Evolutionary conservation across 2,797 vertebrate genomes (phyloP).

Genomic region (Peromyscus melanophrys): DNA sequence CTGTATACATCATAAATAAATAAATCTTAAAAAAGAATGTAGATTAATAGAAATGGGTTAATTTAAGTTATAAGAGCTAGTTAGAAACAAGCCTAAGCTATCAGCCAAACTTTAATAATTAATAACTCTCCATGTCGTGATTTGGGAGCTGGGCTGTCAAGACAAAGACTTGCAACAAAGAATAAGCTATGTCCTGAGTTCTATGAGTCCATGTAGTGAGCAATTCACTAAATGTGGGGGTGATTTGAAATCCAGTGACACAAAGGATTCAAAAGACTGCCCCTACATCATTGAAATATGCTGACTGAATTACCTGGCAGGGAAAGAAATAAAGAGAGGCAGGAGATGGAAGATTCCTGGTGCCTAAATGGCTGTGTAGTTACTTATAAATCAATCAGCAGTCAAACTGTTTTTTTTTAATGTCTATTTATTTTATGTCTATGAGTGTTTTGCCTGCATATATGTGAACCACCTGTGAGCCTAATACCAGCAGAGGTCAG

Average conservation of each 20-base stretch:
- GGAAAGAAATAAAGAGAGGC: neutral
- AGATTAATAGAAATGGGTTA: no score
- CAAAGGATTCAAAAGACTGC: neutral
- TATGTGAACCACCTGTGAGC: neutral
- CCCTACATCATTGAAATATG: conserved; percentile 25
- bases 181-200: neutral
- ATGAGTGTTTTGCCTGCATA: neutral
- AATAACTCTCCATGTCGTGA: no score
- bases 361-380: neutral
- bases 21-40: no score
- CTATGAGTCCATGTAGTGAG: neutral
- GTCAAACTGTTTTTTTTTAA: neutral
- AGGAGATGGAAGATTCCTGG: neutral
- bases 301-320: neutral
- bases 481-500: neutral
- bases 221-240: neutral
- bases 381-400: neutral
- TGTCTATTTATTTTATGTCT: neutral
- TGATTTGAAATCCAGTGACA: neutral
- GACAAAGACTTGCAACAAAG: no score
- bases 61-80: no score
- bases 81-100: no score
- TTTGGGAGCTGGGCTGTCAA: no score
- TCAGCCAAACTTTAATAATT: no score
- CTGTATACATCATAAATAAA: no score